Percentiles rank a stretch among this genome's conserved stretches.
phyloP scores from a whole-genome alignment of 2,888 invertebrate genomes.

The Noctua fimbriata region DNA sequence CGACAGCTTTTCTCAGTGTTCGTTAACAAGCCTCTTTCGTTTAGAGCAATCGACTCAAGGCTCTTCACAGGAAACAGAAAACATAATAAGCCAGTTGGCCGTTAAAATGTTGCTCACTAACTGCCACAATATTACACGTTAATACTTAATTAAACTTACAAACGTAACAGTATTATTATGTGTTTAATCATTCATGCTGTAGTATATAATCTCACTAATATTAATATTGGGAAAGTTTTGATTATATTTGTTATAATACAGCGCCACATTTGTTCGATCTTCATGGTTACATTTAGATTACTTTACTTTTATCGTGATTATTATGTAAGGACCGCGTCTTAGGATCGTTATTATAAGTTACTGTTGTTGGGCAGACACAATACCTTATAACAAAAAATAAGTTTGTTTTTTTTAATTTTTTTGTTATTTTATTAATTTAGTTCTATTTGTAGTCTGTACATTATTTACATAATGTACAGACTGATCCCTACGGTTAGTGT shows the following conservation, averaged over 20 bases:
- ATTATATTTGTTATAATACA: slow-evolving; percentile 6
- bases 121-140: slow-evolving; percentile 21
- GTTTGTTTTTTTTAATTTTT: neutral
- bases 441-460: no score
- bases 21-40: slow-evolving; percentile 70
- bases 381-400: neutral
- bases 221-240: slow-evolving; percentile 12
- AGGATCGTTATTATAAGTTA: no score
- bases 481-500: no score
- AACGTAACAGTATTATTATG: slow-evolving; percentile 18
- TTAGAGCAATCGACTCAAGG: slow-evolving; percentile 76
- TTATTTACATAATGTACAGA: no score
- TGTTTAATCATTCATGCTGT: slow-evolving; percentile 12
- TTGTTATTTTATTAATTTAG: neutral
- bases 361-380: neutral
- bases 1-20: slow-evolving; percentile 67
- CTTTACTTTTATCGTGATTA: slow-evolving; percentile 9
- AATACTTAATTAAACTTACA: slow-evolving; percentile 34
- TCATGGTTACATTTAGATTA: slow-evolving; percentile 1
- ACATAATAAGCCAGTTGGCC: slow-evolving; percentile 63
- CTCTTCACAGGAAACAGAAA: slow-evolving; percentile 69
- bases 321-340: neutral
- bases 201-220: slow-evolving; percentile 16
- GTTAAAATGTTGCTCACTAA: slow-evolving; percentile 52
- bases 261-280: neutral